phyloP scores from a whole-genome alignment of 2,113 vertebrate species.

The Malaclemys terrapin region DNA sequence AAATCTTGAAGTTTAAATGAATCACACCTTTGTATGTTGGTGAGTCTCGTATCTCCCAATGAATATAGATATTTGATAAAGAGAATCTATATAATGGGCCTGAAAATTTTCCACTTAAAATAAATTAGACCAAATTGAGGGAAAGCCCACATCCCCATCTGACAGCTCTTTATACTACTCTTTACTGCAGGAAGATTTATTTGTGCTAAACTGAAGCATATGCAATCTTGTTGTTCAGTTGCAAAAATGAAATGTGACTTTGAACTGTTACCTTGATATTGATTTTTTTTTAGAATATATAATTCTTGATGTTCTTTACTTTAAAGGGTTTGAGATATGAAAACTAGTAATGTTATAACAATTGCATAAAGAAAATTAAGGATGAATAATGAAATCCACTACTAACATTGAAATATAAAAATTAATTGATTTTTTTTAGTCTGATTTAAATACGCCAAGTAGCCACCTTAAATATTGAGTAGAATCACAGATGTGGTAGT shows the following conservation, averaged over 20 bases:
- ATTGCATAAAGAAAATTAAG: conserved; percentile 74
- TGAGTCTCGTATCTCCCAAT: not conserved
- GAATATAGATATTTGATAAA: not conserved
- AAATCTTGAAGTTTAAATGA: not conserved
- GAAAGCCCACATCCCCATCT: not conserved
- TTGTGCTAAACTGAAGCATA: conserved; percentile 55
- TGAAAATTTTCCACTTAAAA: not conserved
- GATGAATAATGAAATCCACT: conserved; percentile 71
- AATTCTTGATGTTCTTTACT: conserved; percentile 60
- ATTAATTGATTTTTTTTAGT: not conserved
- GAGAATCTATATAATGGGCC: not conserved
- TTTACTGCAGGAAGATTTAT: conserved; percentile 52
- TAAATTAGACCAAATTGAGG: not conserved
- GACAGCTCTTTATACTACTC: conserved; percentile 31
- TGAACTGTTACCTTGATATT: conserved; percentile 71
- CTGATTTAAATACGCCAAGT: conserved; percentile 71
- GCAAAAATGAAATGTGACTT: conserved; percentile 72
- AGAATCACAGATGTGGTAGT: not conserved
- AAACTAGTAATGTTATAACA: conserved; percentile 66
- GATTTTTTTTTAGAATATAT: conserved; percentile 54
- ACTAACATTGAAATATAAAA: not conserved
- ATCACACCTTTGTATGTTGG: not conserved
- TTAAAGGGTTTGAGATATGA: conserved; percentile 53
- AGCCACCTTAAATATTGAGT: conserved; percentile 56
- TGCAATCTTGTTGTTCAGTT: conserved; percentile 51